Evolutionary conservation across 2,113 vertebrate genomes (phyloP), one percentile per base, ranked within the genome.

Genomic region (Sander lucioperca): DNA sequence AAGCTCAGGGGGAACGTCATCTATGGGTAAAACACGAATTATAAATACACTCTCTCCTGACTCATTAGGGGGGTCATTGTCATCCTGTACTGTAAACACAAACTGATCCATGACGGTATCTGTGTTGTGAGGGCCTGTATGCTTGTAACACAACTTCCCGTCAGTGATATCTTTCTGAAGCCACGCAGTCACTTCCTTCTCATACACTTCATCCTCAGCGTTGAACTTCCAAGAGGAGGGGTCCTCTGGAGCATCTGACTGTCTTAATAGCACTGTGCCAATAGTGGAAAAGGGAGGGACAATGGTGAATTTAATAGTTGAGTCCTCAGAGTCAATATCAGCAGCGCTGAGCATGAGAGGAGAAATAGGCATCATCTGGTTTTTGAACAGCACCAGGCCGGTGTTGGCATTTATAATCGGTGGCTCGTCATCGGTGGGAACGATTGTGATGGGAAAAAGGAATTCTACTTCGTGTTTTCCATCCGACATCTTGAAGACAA

Each of bases 291-390:
- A 94, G 0, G 97, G 96, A 1, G 94, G 83, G 27, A 96, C 94
- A 16, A 98, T 80, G 0, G 88, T 95, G 86, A 99, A 99, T 33
- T 92, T 94, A 77, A 99, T 95, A 30, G 95, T 91, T 0, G 97
- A 95, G 82, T 99, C 97, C 57, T 99, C 97, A 0, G 98, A 99
- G 93, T 99, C 98, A 30, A 98, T 95, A 87, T 99, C 98, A 0
- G 97, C 96, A 4, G 97, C 98, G 0, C 97, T 98, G 54, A 99
- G 96, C 85, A 95, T 92, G 53, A 93, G 92, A 1, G 97, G 94
- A 0, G 91, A 95, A 57, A 99, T 94, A 13, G 93, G 94, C 77
- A 95, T 95, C 6, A 96, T 96, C 77, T 97, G 96, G 2, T 97
- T 96, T 87, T 98, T 97, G 39, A 97, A 96, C n/a, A 98, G 84